Evolutionary conservation across 2,113 vertebrate genomes (phyloP).

Genomic region (Cebus imitator): DNA sequence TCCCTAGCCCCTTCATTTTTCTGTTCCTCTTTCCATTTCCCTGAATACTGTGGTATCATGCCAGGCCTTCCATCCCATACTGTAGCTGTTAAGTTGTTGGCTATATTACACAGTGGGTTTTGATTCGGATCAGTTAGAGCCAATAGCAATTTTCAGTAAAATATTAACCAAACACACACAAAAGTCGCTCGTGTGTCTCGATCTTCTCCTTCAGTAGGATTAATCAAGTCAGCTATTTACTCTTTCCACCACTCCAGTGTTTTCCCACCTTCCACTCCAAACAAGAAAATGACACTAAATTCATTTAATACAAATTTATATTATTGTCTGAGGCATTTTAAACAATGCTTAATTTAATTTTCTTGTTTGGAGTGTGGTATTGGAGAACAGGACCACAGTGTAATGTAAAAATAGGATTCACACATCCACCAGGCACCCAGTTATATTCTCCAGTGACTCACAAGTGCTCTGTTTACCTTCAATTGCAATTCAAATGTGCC

Average conservation of each 20-base stretch:
- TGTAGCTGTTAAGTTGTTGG: slow-evolving; percentile 86
- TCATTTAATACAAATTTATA: slow-evolving; percentile 88
- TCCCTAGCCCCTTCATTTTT: not conserved
- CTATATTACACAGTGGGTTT: slow-evolving; percentile 78
- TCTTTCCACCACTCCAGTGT: slow-evolving; percentile 81
- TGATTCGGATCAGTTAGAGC: slow-evolving; percentile 84
- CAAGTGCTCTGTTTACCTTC: slow-evolving; percentile 79
- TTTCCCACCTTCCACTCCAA: slow-evolving; percentile 86
- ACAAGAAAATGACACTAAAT: slow-evolving; percentile 89
- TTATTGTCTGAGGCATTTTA: slow-evolving; percentile 85
- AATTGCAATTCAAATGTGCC: slow-evolving; percentile 78
- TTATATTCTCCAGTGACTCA: slow-evolving; percentile 72
- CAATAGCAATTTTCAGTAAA: slow-evolving; percentile 87
- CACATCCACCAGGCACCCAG: slow-evolving; percentile 73
- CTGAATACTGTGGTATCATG: not conserved
- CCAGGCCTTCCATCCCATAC: not conserved
- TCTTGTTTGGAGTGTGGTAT: slow-evolving; percentile 83
- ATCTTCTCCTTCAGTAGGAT: slow-evolving; percentile 86
- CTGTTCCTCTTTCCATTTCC: not conserved
- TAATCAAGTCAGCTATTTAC: slow-evolving; percentile 87
- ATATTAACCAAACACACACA: slow-evolving; percentile 88
- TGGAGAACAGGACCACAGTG: slow-evolving; percentile 79
- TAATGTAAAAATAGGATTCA: slow-evolving; percentile 76
- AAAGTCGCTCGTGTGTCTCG: slow-evolving; percentile 85
- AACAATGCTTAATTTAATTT: slow-evolving; percentile 89